These are phyloP conservation scores for Pardosa pseudoannulata DNA, from an alignment of 2,888 invertebrate species.

Conservation along the genomic window DNA sequence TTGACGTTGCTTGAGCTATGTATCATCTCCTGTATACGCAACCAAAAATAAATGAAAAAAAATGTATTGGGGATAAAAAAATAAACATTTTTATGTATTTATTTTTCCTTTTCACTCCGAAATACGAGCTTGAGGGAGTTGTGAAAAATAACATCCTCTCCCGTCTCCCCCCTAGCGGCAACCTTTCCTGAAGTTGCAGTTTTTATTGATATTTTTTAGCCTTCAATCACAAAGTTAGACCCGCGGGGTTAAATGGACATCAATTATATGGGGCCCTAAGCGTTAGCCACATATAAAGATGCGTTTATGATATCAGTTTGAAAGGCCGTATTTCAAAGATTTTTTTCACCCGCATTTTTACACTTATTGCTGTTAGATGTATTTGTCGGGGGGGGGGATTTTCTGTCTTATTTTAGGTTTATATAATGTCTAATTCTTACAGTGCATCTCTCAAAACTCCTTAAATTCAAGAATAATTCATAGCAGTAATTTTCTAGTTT, in stretches of 20 bases:
- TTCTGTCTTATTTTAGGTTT: no score
- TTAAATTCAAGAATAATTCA: no score
- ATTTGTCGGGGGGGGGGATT: no score
- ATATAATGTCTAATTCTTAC: no score
- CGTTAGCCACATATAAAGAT: constrained; percentile 9
- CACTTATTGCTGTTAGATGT: no score
- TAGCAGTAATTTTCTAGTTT: no score
- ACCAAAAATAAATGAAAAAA: constrained; percentile 39
- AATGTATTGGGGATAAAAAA: constrained; percentile 4
- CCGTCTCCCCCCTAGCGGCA: constrained; percentile 20
- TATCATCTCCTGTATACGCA: constrained; percentile 59
- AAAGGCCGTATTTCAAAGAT: not conserved
- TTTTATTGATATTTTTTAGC: constrained; percentile 25
- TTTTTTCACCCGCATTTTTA: no score
- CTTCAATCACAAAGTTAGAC: constrained; percentile 46
- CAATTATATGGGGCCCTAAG: constrained; percentile 37
- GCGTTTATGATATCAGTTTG: constrained; percentile 6
- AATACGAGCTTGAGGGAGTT: constrained; percentile 40
- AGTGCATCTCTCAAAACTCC: no score
- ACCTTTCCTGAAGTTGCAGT: constrained; percentile 34
- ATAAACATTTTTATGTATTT: constrained; percentile 20
- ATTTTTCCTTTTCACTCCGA: constrained; percentile 9
- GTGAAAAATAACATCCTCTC: constrained; percentile 50
- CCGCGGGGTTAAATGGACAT: constrained; percentile 58
- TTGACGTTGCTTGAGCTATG: constrained; percentile 57